Evolutionary conservation across 2,113 vertebrate genomes (phyloP), one percentile per base, ranked within the genome.

Genomic region (Ctenodactylus gundi): DNA sequence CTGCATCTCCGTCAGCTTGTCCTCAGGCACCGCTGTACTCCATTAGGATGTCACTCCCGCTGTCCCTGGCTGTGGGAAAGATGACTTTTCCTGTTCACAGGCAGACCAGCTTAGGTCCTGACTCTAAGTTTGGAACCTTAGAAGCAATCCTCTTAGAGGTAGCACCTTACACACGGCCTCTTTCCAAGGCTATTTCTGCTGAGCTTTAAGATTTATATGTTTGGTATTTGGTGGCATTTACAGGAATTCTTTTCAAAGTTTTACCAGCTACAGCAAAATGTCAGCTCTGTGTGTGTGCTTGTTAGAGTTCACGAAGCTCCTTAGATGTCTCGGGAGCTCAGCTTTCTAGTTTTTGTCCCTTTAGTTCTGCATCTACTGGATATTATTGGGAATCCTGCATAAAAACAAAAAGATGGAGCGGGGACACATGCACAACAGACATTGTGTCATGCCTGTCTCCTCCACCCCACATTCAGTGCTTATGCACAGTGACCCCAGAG

Each of bases 211-310:
- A 93, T 93, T 89, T 89, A 80, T 90, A 41, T 88, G 83, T 82
- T 96, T 93, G 84, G 49, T 68, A 94, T 87, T 85, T 96, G 72
- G 70, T 88, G 84, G 72, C 76, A 82, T 95, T 95, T 81, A n/a
- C 15, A 80, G 55, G 44, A 94, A 93, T 90, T 96, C 60, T 65
- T 87, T 93, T 55, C 67, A 90, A 76, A 81, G 41, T 92, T 90
- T 91, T 57, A 78, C 67, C 85, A 85, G 55, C 87, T 90, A 31
- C 77, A 68, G 81, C 44, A 44, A 65, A 90, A 67, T 85, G 55
- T 68, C 77, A 70, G 23, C 75, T 94, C 41, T 44, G 5, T 80
- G 44, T 58, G 58, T 84, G 58, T 44, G 46, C 67, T 76, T 96
- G 76, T 95, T 88, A 44, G 70, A 83, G 95, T 87, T 96, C 25